Base-by-base conservation (phyloP, 2,113 vertebrate species). In the Rallus limicola region DNA sequence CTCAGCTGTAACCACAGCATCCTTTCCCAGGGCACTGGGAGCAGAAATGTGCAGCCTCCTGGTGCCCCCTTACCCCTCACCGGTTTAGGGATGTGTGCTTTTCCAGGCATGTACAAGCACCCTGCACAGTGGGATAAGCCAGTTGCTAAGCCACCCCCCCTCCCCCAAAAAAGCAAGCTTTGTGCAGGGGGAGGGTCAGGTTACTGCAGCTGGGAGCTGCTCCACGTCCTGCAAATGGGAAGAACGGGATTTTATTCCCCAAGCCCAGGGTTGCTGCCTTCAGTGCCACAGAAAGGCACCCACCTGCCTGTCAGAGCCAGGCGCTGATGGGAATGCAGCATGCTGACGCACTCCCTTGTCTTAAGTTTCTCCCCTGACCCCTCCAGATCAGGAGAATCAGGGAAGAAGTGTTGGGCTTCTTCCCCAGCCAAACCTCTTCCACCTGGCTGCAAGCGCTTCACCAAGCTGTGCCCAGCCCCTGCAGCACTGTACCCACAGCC, bases 221-320 rank as follows among this genome's bases (percentile, higher is more conserved):
- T 86, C 85, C 56, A 83, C 10, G 3, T 59, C 75, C 88, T 70
- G 25, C 42, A 44, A 82, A 71, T 5, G 25, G 71, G 65, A 90
- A 96, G 94, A 96, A 84, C 86, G 88, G 60, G 88, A 97, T 96
- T 97, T 95, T 93, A 94, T 95, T 93, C 88, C 83, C 78, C 31
- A 25, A 56, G 78, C 67, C 24, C 0, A 4, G 71, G 53, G 56
- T 80, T 79, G 82, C 86, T 46, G 33, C 79, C 50, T 48, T 77
- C 59, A 9, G 58, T 38, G 71, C 63, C 68, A 26, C 2, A 69
- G 82, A 75, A 93, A 48, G 23, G 69, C 65, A 59, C 72, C 72
- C 25, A 72, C 56, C 36, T 78, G 87, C 44, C 93, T 82, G 77
- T 91, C 88, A 74, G 58, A 86, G 52, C 36, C 38, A 18, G 42